Evolutionary conservation across 1,140 invertebrate genomes (phyloP), one percentile per base, ranked within the genome.

Genomic region (Aphelinus atriplicis): DNA sequence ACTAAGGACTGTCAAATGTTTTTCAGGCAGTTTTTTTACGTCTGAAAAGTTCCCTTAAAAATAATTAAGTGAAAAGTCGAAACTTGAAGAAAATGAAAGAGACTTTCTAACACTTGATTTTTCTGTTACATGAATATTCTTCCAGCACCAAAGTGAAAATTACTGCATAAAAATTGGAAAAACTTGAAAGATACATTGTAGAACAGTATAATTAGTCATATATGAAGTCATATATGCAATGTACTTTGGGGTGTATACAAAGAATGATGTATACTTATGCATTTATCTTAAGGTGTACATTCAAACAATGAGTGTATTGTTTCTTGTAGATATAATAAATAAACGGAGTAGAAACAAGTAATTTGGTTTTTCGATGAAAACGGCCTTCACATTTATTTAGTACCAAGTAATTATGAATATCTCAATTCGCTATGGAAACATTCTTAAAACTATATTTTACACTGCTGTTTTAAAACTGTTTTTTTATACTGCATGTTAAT

Each of bases 311-410:
- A 71, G 57, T 7, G 57, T 48, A 71, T 75, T 75, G 73, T 71
- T 75, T 47, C 64, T 48, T 75, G 68, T 75, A 71, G 73, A 71
- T 75, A 64, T 57, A 69, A 75, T 42, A 75, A 78, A 78, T 78
- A 78, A 78, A 78, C 50, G 57, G 57, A 74, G 66, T 72, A 71
- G 66, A 71, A 77, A 77, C 7, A 57, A 57, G 3, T 47, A 46
- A 47, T 65, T 26, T 42, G 6, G 7, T 1, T 64, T 46, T 45
- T 64, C 5, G 64, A 70, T 58, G 56, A 63, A 57, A 56, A 58
- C 50, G 61, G 55, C 6, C 55, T 2, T 48, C 9, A 57, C 48
- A 63, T 9, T 58, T 50, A 64, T 64, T 69, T 26, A 26, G 26
- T 26, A 26, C 26, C 26, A 26, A 26, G 26, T 26, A 26, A 26